These are phyloP conservation scores for Caenorhabditis wallacei DNA, from an alignment of 2,888 invertebrate genomes.

Conservation along the genomic window DNA sequence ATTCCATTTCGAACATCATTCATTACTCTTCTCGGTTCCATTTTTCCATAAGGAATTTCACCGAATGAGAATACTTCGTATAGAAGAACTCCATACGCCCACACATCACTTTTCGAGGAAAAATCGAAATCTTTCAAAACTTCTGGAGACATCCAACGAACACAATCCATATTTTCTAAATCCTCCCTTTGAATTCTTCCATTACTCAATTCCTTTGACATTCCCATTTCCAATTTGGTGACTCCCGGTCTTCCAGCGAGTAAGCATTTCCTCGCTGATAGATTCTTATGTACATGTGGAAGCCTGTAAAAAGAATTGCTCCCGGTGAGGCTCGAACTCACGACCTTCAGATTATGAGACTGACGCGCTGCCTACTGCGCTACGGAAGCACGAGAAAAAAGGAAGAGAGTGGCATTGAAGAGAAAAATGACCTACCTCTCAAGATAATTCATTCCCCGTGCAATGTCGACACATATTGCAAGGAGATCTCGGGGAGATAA, in stretches of 20 bases:
- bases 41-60: conserved; percentile 96
- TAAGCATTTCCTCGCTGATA: conserved; percentile 53
- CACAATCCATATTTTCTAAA: conserved; percentile 35
- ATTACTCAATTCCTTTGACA: conserved; percentile 15
- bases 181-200: conserved; percentile 13
- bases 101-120: conserved; percentile 96
- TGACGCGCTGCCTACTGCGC: conserved; percentile 92
- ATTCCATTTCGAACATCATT: conserved; percentile 87
- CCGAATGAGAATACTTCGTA: conserved; percentile 98
- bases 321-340: conserved; percentile 93
- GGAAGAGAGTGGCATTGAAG: not conserved
- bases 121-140: conserved; percentile 96
- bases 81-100: conserved; percentile 88
- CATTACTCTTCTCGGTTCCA: conserved; percentile 87
- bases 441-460: conserved; percentile 94
- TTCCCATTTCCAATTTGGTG: conserved; percentile 52
- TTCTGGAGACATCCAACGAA: conserved; percentile 98
- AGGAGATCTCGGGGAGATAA: conserved; percentile 91
- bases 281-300: conserved; percentile 56
- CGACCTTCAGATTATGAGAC: conserved; percentile 95
- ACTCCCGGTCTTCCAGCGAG: conserved; percentile 29
- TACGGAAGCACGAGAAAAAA: conserved; percentile 85
- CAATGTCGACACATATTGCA: conserved; percentile 95
- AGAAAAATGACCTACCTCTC: conserved; percentile 89
- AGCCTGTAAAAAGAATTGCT: conserved; percentile 72